Evolutionary conservation across 1,140 invertebrate species (phyloP), one percentile per base, ranked within the genome.

Genomic region (Brachionus asplanchnoidis): DNA sequence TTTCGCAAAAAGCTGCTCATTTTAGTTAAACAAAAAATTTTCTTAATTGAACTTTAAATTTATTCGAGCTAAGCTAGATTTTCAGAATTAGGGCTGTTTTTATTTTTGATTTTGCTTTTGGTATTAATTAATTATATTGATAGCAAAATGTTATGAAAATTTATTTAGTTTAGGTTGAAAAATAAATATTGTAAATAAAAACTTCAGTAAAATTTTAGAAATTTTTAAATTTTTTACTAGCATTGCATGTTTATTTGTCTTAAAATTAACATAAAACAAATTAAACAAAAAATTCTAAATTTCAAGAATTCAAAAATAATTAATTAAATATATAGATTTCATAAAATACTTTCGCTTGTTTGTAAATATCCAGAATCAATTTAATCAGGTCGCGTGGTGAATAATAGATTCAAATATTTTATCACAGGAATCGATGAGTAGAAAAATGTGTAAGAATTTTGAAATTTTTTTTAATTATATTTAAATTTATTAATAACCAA

Each of bases 131-230:
- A 60, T 53, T 53, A 1, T 14, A n/a, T 36, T 36, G 17, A 73
- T 42, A 40, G 14, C 40, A 68, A 68, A 68, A 68, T 42, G 68
- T 73, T 73, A 73, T 73, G 68, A 42, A 73, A 73, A 73, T 73
- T 73, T 73, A 73, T 73, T 73, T 73, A 2, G 68, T 73, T 42
- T n/a, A 73, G 44, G 14, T 14, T 46, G 11, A 40, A 32, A 14
- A 70, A 73, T 36, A 20, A 42, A 20, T 60, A 9, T 60, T 60
- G n/a, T 60, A 60, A 68, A 68, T 14, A 32, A 68, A 68, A 68
- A 68, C 66, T 68, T 36, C 9, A 68, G 28, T 40, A 40, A 28
- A 68, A 68, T 32, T 40, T 32, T 65, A 46, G 17, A 20, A 20
- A 26, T 20, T 60, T 60, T 17, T 26, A 60, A 60, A 60, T 20